Base-by-base conservation (phyloP, 2,888 invertebrate species). In the Acrobasis repandana region DNA sequence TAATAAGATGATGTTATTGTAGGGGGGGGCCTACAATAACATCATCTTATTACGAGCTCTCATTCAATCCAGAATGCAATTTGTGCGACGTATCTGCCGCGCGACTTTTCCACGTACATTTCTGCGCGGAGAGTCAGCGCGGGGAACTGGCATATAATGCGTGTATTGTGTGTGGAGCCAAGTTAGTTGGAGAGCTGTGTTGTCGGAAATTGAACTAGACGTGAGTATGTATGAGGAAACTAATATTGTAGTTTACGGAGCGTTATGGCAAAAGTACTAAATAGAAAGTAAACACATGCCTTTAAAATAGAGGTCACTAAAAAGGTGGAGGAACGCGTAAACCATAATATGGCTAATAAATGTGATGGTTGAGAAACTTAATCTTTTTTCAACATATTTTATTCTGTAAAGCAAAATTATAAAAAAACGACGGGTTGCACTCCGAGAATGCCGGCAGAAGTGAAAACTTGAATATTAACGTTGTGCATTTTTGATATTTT, bases 131-230 rank as follows among this genome's bases (percentile, higher is more conserved):
- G 36, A 36, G 36, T 9, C 9, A 8, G 36, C 36, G 9, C 36
- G 36, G 1, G 3, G 38, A 51, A 34, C 34, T n/a, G 15, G 52
- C 11, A 34, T n/a, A 15, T 52, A 52, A 52, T 52, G 52, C 52
- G 52, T 15, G 34, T 34, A 34, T 52, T 52, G 52, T 52, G 34
- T 34, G 51, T 34, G 52, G 9, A 6, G 15, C 33, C 34, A 16
- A 36, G 52, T 36, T 36, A 15, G 34, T 34, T 18, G n/a, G n/a
- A 34, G 43, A 18, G 38, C 16, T 8, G 36, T 36, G 36, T 15
- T 3, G 34, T 14, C 36, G 15, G 8, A 9, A 9, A 36, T 36
- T 10, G 36, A 15, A 20, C 16, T 34, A 16, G n/a, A 49, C 16
- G 16, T n/a, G 2, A 2, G 48, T 48, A 48, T 9, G 16, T 48